A percentile compares a stretch with the other conserved stretches of the same genome.
Conservation (phyloP, 2,888 invertebrate genomes). For the Drosophila austrosaltans region DNA sequence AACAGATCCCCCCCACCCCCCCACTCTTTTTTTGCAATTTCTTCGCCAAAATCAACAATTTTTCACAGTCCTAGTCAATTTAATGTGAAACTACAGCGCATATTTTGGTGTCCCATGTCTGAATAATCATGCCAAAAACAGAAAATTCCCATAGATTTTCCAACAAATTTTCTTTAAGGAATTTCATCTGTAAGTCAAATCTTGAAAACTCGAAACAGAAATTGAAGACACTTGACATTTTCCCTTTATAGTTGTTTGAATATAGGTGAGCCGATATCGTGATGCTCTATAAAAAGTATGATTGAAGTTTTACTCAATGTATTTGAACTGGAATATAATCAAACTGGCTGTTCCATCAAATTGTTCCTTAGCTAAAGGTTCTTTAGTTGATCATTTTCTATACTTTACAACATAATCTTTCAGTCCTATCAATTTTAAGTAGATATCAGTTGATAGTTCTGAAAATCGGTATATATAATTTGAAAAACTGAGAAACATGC, state of each 20-base stretch:
- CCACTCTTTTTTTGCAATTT: background rate
- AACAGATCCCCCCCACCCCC: background rate
- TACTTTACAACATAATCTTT: no score
- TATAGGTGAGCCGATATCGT: background rate
- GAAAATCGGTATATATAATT: no score
- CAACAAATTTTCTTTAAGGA: background rate
- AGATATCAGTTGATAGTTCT: no score
- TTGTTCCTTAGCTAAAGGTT: no score
- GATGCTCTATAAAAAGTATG: background rate
- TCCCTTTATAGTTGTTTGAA: background rate
- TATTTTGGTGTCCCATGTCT: conserved; percentile 9
- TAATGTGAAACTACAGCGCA: conserved; percentile 10
- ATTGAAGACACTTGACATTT: conserved; percentile 5
- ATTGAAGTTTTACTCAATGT: no score
- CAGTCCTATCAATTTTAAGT: no score
- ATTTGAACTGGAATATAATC: no score
- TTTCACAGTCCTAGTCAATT: conserved; percentile 11
- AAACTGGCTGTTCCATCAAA: no score
- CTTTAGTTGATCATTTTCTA: no score
- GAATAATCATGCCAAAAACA: conserved; percentile 12
- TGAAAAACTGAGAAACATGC: no score
- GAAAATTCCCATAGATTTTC: conserved; percentile 9
- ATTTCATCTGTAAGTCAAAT: conserved; percentile 12
- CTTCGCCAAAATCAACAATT: conserved; percentile 12
- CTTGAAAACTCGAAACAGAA: background rate